Percentiles rank a stretch among this genome's conserved stretches.
These are phyloP conservation scores for Notodonta dromedarius DNA, from an alignment of 2,888 invertebrate genomes.

Conservation along the genomic window DNA sequence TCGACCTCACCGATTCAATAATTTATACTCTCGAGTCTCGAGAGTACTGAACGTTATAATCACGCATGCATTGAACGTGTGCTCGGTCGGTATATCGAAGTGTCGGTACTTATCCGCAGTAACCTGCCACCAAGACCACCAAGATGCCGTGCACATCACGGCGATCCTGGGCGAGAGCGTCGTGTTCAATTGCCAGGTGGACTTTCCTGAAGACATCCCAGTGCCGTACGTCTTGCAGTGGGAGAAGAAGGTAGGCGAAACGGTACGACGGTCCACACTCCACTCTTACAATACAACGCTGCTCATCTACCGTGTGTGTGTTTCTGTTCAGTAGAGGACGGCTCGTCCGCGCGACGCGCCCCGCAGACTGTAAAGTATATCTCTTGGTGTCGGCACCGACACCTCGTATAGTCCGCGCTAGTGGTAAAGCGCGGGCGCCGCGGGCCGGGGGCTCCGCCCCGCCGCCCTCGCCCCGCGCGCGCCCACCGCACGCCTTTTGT, in stretches of 20 bases:
- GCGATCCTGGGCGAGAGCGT: conserved; percentile 98
- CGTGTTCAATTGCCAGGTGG: conserved; percentile 98
- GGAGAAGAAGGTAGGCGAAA: conserved; percentile 99
- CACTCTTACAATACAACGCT: conserved; percentile 83
- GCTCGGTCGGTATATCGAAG: background rate
- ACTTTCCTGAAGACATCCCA: conserved; percentile 97
- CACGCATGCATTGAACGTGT: background rate
- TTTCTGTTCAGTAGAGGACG: conserved; percentile 84
- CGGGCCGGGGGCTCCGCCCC: conserved; percentile 66
- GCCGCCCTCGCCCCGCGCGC: conserved; percentile 69
- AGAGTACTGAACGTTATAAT: too few species aligned
- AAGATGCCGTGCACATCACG: conserved; percentile 98
- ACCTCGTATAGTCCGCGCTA: conserved; percentile 71
- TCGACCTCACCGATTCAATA: background rate
- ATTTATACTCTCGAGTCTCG: background rate
- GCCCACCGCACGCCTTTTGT: conserved; percentile 72
- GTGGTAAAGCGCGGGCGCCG: conserved; percentile 71
- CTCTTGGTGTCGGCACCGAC: conserved; percentile 69
- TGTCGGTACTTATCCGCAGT: conserved; percentile 72
- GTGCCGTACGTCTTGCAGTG: conserved; percentile 99
- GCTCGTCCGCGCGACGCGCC: conserved; percentile 79
- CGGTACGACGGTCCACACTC: conserved; percentile 91
- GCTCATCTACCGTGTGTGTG: conserved; percentile 83
- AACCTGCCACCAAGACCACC: conserved; percentile 92
- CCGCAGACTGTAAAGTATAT: conserved; percentile 80